These are phyloP conservation scores for Diachasma alloeum DNA, from an alignment of 1,140 invertebrate genomes.

Conservation along the genomic window DNA sequence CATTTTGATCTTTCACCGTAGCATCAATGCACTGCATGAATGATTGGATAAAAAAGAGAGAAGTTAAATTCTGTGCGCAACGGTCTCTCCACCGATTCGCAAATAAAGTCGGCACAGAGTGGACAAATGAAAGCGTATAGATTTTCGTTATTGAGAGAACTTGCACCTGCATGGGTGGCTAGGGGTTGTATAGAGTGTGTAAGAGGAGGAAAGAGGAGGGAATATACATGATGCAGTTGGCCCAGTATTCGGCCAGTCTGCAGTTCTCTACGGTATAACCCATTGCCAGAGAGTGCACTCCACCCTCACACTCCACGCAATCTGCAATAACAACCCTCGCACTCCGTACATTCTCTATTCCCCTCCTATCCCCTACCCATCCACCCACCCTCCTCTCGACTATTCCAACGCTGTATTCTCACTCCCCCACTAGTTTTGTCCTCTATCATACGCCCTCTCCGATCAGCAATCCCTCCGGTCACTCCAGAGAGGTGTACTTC, in stretches of 20 bases:
- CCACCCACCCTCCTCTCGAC: neutral
- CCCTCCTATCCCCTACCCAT: no score
- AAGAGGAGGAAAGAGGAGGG: neutral
- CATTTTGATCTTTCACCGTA: neutral
- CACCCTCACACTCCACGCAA: slow-evolving; percentile 47
- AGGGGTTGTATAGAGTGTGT: neutral
- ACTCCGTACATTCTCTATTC: slow-evolving; percentile 36
- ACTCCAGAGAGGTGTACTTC: slow-evolving; percentile 10
- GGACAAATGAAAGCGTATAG: slow-evolving; percentile 57
- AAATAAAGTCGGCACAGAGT: slow-evolving; percentile 53
- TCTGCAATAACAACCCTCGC: slow-evolving; percentile 57
- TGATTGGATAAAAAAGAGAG: slow-evolving; percentile 29
- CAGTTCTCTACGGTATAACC: slow-evolving; percentile 39
- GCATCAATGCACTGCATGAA: slow-evolving; percentile 17
- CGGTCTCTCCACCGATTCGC: slow-evolving; percentile 47
- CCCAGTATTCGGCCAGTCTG: slow-evolving; percentile 19
- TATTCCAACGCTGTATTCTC: neutral
- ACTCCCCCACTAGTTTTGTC: neutral
- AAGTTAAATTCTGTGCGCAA: slow-evolving; percentile 37
- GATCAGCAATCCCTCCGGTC: neutral
- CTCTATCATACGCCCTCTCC: slow-evolving; percentile 24
- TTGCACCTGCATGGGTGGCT: slow-evolving; percentile 38
- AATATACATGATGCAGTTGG: slow-evolving; percentile 18
- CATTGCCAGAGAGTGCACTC: slow-evolving; percentile 47
- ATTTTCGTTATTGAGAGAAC: slow-evolving; percentile 57